Evolutionary conservation across 2,888 invertebrate genomes (phyloP).

Genomic region (Folsomia candida): DNA sequence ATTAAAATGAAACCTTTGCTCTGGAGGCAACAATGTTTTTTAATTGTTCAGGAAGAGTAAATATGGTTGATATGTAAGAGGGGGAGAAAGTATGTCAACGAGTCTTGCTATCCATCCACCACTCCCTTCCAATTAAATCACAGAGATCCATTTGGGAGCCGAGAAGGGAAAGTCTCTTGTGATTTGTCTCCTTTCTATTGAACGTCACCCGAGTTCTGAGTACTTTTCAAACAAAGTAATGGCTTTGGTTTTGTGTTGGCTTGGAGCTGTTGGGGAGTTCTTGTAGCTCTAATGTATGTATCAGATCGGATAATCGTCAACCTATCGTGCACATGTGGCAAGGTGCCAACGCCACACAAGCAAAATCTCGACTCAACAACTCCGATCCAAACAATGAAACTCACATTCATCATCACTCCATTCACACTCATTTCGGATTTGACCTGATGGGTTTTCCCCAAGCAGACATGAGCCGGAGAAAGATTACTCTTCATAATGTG

Average conservation of each 20-base stretch:
- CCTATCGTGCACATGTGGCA: conserved; percentile 9
- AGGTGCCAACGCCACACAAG: conserved; percentile 9
- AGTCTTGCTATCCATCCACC: no score
- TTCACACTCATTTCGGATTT: neutral
- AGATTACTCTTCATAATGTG: neutral
- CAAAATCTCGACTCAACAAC: neutral
- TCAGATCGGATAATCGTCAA: neutral
- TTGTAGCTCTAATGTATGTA: neutral
- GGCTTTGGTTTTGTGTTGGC: neutral
- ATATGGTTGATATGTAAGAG: no score
- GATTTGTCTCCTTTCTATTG: neutral
- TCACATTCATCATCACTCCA: conserved; percentile 19
- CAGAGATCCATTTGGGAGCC: no score
- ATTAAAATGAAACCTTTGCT: no score
- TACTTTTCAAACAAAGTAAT: neutral
- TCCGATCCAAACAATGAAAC: conserved; percentile 11
- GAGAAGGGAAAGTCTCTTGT: no score
- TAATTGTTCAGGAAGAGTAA: no score
- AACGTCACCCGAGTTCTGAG: neutral
- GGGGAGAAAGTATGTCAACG: no score
- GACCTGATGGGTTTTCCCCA: neutral
- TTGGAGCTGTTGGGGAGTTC: neutral
- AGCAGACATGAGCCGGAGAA: neutral
- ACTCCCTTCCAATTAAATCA: no score
- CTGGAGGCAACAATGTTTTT: no score